Base-by-base conservation (phyloP, 2,888 invertebrate species). In the Terebella lapidaria region DNA sequence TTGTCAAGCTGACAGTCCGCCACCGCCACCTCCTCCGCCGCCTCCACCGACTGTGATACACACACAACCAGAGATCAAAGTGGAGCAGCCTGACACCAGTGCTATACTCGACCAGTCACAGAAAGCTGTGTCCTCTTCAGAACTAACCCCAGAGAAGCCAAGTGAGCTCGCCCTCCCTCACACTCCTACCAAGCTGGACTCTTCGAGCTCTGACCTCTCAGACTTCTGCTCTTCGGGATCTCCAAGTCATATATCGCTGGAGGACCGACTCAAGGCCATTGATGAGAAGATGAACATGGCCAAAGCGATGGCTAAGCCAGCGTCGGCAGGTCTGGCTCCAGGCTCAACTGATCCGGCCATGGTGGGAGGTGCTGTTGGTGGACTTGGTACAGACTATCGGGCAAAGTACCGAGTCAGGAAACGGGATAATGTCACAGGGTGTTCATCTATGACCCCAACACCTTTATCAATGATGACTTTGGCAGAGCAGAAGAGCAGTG, bases 221-320 rank as follows among this genome's bases (percentile, higher is more conserved):
- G 49, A 49, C 5, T 22, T 10, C 5, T 15, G 49, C 5, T 56
- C 64, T 0, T 54, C 61, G n/a, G 54, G 47, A 3, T 56, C 64
- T 0, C 57, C 61, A n/a, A 54, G 53, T 3, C 53, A 72, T 65
- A 83, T 84, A 4, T 88, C 89, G 26, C 85, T 95, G 68, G 94
- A 95, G 76, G 94, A 95, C 79, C 86, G 94, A 67, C 91, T 97
- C 71, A 87, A 90, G 67, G 91, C 90, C 57, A 85, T 96, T 60
- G 94, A 95, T 81, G 94, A 94, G 80, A 92, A 91, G 78, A 92
- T 94, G 76, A 92, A 54, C 29, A 59, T 94, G 76, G 92, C 54
- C 29, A 59, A 57, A 57, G 22, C 49, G n/a, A n/a, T n/a, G 5
- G 24, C 49, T 49, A 49, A 49, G 22, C 49, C 49, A 10, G n/a